These are phyloP conservation scores for Malacoraja senta DNA, from an alignment of 2,797 vertebrate species.

Conservation along the genomic window DNA sequence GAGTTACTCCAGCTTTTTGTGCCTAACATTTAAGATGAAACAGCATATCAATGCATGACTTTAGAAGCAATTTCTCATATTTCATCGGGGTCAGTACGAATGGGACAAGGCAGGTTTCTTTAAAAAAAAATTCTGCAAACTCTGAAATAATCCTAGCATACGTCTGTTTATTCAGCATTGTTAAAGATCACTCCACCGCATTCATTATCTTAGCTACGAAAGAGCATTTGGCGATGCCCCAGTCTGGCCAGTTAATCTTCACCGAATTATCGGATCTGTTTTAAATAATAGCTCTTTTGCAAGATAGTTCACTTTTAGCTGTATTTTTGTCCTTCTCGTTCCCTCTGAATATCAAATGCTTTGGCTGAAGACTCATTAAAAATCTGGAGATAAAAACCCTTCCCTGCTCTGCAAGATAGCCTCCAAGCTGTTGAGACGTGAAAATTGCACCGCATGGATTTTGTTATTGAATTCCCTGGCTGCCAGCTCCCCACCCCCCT, in stretches of 20 bases:
- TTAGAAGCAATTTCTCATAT: not conserved
- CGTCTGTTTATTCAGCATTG: slow-evolving; percentile 7
- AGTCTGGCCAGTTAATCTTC: not conserved
- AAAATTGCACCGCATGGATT: not conserved
- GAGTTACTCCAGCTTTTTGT: no score
- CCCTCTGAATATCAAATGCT: not conserved
- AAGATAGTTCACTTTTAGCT: not conserved
- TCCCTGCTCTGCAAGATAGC: not conserved
- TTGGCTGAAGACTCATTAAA: slow-evolving; percentile 28
- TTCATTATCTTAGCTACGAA: not conserved
- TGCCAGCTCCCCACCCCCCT: not conserved
- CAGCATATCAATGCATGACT: not conserved
- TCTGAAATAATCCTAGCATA: not conserved
- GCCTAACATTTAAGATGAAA: no score
- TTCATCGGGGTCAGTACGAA: no score
- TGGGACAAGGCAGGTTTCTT: not conserved
- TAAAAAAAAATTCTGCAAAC: not conserved
- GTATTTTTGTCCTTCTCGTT: not conserved
- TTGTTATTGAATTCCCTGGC: not conserved
- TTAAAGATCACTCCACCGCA: not conserved
- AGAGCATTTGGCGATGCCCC: not conserved
- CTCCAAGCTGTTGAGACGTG: not conserved
- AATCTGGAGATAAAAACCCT: not conserved
- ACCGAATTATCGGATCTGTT: not conserved
- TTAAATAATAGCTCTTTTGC: slow-evolving; percentile 3